phyloP scores from a whole-genome alignment of 2,113 vertebrate genomes.

The Dissostichus mawsoni region DNA sequence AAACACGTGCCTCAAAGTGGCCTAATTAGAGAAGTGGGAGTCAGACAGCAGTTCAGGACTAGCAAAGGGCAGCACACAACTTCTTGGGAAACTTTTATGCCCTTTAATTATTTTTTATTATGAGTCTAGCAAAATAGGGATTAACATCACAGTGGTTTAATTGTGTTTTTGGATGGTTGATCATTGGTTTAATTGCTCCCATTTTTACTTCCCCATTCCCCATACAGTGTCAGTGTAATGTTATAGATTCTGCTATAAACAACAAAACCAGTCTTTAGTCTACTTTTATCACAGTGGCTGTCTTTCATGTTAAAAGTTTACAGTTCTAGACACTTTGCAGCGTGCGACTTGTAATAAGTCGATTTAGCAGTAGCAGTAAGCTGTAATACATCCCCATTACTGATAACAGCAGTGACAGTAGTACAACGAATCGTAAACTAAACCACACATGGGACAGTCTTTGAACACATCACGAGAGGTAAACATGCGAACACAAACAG shows the following conservation, averaged over 20 bases:
- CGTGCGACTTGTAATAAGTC: neutral
- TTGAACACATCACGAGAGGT: conserved; percentile 31
- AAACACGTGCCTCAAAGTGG: conserved; percentile 68
- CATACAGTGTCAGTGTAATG: conserved; percentile 5
- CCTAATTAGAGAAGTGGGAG: conserved; percentile 53
- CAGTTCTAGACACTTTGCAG: neutral
- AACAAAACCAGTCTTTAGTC: neutral
- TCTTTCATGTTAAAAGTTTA: neutral
- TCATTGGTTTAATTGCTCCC: conserved; percentile 9
- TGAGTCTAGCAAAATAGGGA: neutral
- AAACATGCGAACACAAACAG: conserved; percentile 30
- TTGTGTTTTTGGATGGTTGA: conserved; percentile 6
- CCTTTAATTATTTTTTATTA: too few species aligned
- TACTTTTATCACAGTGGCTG: neutral
- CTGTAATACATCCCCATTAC: neutral
- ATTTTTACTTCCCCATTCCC: neutral
- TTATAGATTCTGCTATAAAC: conserved; percentile 26
- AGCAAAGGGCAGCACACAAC: neutral
- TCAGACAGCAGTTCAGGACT: neutral
- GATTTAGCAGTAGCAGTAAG: too few species aligned
- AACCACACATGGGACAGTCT: conserved; percentile 5
- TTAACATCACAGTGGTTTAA: neutral
- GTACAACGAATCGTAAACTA: neutral
- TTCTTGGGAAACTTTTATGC: conserved; percentile 22
- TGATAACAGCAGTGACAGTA: neutral